Conservation (phyloP, 2,888 invertebrate species). For the Hypercompe scribonia region DNA sequence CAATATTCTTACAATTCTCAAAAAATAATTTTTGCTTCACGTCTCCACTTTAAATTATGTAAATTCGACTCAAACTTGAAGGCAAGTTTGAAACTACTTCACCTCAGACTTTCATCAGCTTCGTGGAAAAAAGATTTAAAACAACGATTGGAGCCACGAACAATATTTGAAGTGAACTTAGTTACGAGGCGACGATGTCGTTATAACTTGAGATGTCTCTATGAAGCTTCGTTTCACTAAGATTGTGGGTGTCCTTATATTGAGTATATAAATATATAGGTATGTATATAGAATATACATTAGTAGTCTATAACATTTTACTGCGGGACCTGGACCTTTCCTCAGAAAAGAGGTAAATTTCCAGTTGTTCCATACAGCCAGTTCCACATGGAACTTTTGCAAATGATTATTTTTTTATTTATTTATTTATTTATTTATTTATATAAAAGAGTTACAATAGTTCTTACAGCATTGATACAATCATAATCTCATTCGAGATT, state of each 20-base stretch:
- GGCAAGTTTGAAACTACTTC: conserved; percentile 28
- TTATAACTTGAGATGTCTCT: conserved; percentile 8
- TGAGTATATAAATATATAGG: neutral
- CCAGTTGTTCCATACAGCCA: too few species aligned
- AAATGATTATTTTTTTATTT: too few species aligned
- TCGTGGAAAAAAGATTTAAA: conserved; percentile 25
- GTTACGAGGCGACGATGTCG: conserved; percentile 1
- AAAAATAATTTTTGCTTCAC: neutral
- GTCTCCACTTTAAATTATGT: conserved; percentile 34
- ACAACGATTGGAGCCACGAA: conserved; percentile 19
- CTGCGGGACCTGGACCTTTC: too few species aligned
- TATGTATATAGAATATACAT: too few species aligned
- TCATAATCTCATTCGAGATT: too few species aligned
- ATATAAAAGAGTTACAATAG: too few species aligned
- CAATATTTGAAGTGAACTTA: conserved; percentile 13
- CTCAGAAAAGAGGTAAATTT: too few species aligned
- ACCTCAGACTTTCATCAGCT: conserved; percentile 33
- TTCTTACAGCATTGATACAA: too few species aligned
- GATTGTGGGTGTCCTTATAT: too few species aligned
- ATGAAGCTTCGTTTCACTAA: neutral
- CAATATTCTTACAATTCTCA: neutral
- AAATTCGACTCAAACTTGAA: conserved; percentile 39
- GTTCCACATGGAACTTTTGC: too few species aligned
- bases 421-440: too few species aligned
- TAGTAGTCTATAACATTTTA: too few species aligned